A percentile compares a stretch with the other conserved stretches of the same genome.
These are phyloP conservation scores for Callipepla squamata DNA, from an alignment of 2,113 vertebrate genomes.

Conservation along the genomic window DNA sequence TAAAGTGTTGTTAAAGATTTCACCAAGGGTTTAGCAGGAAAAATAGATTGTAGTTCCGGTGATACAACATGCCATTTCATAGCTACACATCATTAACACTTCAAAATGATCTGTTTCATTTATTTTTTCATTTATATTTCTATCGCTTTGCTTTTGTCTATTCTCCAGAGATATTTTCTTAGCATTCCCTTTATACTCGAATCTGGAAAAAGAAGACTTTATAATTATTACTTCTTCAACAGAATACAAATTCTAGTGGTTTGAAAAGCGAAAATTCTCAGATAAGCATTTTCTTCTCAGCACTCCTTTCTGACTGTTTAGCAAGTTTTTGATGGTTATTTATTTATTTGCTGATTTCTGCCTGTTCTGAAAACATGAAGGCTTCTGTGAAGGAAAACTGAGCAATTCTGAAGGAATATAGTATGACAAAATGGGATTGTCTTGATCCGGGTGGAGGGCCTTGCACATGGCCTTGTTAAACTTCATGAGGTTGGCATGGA, in stretches of 20 bases:
- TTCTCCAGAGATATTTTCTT: slow-evolving; percentile 13
- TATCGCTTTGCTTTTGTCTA: not conserved
- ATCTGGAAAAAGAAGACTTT: not conserved
- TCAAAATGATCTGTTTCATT: slow-evolving; percentile 58
- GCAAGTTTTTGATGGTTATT: not conserved
- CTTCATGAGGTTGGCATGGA: too few relatives aligned
- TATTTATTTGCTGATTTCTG: not conserved
- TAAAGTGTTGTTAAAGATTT: slow-evolving; percentile 40
- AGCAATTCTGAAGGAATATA: not conserved
- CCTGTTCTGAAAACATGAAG: not conserved
- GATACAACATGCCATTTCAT: slow-evolving; percentile 35
- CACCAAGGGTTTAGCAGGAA: slow-evolving; percentile 30
- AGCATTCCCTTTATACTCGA: not conserved
- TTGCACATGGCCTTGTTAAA: too few relatives aligned
- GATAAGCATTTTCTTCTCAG: not conserved
- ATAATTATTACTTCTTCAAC: not conserved
- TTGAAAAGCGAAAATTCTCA: not conserved
- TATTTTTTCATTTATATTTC: slow-evolving; percentile 31
- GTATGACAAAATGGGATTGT: not conserved
- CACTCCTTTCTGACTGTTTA: not conserved
- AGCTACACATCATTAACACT: slow-evolving; percentile 50
- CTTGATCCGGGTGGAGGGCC: too few relatives aligned
- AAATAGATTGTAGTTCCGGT: slow-evolving; percentile 37
- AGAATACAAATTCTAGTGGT: not conserved
- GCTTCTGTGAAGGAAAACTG: not conserved